Base-by-base conservation (phyloP, 2,113 vertebrate species). In the Mohoua ochrocephala region DNA sequence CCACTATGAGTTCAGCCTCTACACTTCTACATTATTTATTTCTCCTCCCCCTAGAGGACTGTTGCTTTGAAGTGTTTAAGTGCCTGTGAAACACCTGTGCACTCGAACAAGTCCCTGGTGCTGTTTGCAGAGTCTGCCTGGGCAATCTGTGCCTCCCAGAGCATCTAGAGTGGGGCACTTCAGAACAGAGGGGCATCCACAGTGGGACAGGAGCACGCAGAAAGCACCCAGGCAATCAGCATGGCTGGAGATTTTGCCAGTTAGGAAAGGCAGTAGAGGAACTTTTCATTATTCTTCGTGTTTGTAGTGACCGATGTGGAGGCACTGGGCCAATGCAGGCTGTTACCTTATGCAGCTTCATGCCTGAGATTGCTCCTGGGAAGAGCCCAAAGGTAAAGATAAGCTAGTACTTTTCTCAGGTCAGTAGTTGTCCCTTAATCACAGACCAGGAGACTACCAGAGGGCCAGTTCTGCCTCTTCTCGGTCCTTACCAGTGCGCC, bases 81-180 rank as follows among this genome's bases (percentile, higher is more conserved):
- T 35, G 39, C 53, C 79, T 57, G 47, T 70, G 71, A 83, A 91
- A 56, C 42, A 57, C 57, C 57, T 26, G 41, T 14, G 69, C 9
- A 3, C 49, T 52, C 42, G 49, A 68, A 31, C 13, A 2, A 1
- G 3, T 28, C 70, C 7, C 0, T 18, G 5, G 28, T 16, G 50
- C 42, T 8, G 1, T 76, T 65, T 77, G 30, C 35, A 67, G 47
- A 50, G 17, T 37, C 75, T 68, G 22, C 68, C 23, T 20, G 18
- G 14, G 9, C 10, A 17, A 64, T 14, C 53, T 44, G 22, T 57
- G 37, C 27, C 79, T 57, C 63, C 44, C 4, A 1, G 59, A 47
- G 23, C 30, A 7, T 2, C 53, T 39, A 2, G 41, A 78, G 47
- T 33, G 45, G 24, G 44, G 21, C 18, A 17, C 27, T 15, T 49